phyloP scores from a whole-genome alignment of 2,888 invertebrate genomes.

The Leptinotarsa peninsularis region DNA sequence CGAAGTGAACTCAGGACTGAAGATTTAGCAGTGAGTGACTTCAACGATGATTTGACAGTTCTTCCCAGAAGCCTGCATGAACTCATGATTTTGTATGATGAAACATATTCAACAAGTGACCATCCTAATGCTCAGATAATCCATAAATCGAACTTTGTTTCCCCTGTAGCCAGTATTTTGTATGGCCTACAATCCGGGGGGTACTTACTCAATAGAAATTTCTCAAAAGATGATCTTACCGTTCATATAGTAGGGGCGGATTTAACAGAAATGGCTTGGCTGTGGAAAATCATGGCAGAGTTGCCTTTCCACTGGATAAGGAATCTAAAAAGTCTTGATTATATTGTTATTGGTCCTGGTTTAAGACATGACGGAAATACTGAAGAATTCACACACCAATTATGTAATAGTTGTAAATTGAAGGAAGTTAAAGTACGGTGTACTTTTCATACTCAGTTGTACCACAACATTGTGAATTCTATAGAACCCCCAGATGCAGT shows the following conservation, averaged over 20 bases:
- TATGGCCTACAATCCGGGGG: slow-evolving; percentile 50
- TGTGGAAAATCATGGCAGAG: slow-evolving; percentile 52
- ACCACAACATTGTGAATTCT: slow-evolving; percentile 53
- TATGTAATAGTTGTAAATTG: slow-evolving; percentile 47
- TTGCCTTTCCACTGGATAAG: slow-evolving; percentile 54
- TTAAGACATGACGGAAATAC: slow-evolving; percentile 18
- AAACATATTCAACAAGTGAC: slow-evolving; percentile 22
- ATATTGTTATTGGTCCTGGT: slow-evolving; percentile 58
- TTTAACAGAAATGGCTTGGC: slow-evolving; percentile 49
- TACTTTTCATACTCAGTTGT: slow-evolving; percentile 46
- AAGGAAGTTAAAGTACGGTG: slow-evolving; percentile 39
- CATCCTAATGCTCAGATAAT: slow-evolving; percentile 31
- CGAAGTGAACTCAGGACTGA: not conserved
- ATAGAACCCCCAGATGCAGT: slow-evolving; percentile 56
- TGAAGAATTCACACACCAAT: slow-evolving; percentile 27
- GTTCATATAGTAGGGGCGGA: slow-evolving; percentile 59
- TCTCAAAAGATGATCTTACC: slow-evolving; percentile 41
- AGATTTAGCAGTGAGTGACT: slow-evolving; percentile 6
- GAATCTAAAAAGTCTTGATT: slow-evolving; percentile 50
- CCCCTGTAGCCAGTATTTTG: slow-evolving; percentile 48
- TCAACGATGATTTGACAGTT: slow-evolving; percentile 20
- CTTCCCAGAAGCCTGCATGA: slow-evolving; percentile 36
- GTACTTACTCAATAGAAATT: slow-evolving; percentile 39
- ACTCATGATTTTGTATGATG: slow-evolving; percentile 34
- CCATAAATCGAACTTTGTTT: slow-evolving; percentile 39